Conservation (phyloP, 2,113 vertebrate species). For the Artemisiospiza belli region DNA sequence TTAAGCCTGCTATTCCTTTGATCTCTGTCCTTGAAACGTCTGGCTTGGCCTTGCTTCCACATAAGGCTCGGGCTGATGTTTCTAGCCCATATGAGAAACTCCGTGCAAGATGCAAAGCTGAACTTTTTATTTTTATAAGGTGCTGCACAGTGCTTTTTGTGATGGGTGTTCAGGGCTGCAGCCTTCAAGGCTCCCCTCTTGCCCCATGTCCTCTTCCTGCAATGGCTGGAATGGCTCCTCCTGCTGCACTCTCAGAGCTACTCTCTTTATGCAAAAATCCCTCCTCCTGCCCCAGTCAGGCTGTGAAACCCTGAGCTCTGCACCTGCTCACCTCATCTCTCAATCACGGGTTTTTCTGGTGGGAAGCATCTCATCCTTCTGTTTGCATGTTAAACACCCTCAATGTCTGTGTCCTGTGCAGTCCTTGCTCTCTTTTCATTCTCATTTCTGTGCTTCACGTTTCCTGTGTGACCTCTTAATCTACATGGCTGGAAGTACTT, state of each 20-base stretch:
- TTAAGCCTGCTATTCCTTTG: neutral
- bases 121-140: neutral
- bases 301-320: neutral
- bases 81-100: neutral
- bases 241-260: neutral
- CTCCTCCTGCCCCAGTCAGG: neutral
- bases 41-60: neutral
- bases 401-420: neutral
- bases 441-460: neutral
- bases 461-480: neutral
- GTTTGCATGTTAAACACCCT: neutral
- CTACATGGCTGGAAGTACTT: neutral
- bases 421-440: neutral
- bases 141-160: neutral
- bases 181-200: neutral
- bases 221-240: neutral
- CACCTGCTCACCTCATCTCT: neutral
- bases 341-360: fast-evolving
- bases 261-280: neutral
- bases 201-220: fast-evolving
- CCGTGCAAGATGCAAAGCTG: fast-evolving
- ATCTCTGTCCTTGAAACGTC: neutral
- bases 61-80: neutral
- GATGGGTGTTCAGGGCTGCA: neutral
- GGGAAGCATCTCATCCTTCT: neutral